Percentiles rank a stretch among this genome's conserved stretches.
Evolutionary conservation across 1,140 invertebrate genomes (phyloP).

Genomic region (Drosophila yakuba): DNA sequence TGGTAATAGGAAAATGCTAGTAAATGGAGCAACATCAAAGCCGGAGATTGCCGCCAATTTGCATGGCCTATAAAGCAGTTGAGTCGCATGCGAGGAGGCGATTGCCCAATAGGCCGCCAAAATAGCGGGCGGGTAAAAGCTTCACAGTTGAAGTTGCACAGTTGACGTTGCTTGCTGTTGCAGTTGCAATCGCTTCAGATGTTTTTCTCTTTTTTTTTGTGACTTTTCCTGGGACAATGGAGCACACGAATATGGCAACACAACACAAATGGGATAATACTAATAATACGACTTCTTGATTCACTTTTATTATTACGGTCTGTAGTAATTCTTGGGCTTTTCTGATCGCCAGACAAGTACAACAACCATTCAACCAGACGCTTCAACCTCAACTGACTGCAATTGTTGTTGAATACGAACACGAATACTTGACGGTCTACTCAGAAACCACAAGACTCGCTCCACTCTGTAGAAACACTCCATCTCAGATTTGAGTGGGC

Average conservation of each 20-base stretch:
- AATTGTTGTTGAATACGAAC: slow-evolving; percentile 64
- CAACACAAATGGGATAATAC: slow-evolving; percentile 33
- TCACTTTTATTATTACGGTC: slow-evolving; percentile 55
- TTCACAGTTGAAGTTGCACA: slow-evolving; percentile 37
- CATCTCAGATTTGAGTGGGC: slow-evolving; percentile 54
- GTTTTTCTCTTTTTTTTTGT: slow-evolving; percentile 2
- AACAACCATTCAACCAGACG: slow-evolving; percentile 65
- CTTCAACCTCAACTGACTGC: slow-evolving; percentile 76
- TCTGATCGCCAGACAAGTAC: slow-evolving; percentile 31
- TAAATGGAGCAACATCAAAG: slow-evolving; percentile 43
- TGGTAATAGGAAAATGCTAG: not conserved
- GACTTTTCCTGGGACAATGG: slow-evolving; percentile 55
- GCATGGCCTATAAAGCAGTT: slow-evolving; percentile 72
- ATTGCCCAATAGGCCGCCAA: slow-evolving; percentile 70
- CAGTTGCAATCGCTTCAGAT: slow-evolving; percentile 18
- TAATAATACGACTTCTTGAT: slow-evolving; percentile 31
- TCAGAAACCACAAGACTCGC: slow-evolving; percentile 22
- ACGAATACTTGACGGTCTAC: slow-evolving; percentile 44
- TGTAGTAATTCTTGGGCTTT: slow-evolving; percentile 16
- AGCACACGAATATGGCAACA: slow-evolving; percentile 48
- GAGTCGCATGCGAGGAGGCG: slow-evolving; percentile 28
- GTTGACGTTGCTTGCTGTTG: slow-evolving; percentile 29
- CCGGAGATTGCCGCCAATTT: slow-evolving; percentile 62
- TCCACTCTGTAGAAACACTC: slow-evolving; percentile 18
- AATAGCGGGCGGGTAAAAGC: slow-evolving; percentile 69